Evolutionary conservation across 2,888 invertebrate genomes (phyloP), one percentile per base, ranked within the genome.

Genomic region (Lithophane ornitopus): DNA sequence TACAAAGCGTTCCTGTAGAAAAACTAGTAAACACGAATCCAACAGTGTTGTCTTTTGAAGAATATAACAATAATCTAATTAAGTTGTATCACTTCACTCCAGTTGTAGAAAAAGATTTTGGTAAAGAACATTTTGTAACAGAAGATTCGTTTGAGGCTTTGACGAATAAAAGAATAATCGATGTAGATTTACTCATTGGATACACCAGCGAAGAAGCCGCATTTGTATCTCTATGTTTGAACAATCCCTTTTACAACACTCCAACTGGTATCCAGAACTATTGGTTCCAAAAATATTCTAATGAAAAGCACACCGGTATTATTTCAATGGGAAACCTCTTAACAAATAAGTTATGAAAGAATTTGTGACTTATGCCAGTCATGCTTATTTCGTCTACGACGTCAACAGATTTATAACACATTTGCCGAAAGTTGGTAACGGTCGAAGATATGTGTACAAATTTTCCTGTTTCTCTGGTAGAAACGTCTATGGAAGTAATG

Each of bases 111-210:
- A 93, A 93, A 87, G 81, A 92, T 81, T 91, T 93, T 75, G 93
- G 93, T 0, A 77, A 88, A 65, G 88, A 90, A 4, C 87, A 90
- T 66, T 94, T 94, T 62, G 41, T 94, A 28, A 90, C 88, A 0
- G 90, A 92, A 79, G 80, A 89, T 22, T 91, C 91, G 4, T 63
- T 87, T 6, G 82, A 90, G 26, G 69, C 86, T 46, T 77, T 92
- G 46, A 92, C 89, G 87, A 92, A 94, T 46, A 97, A 97, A 44
- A 93, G 92, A 22, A 90, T 97, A 9, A 92, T 92, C 68, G 86
- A 93, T 54, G 96, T 97, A 1, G 98, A 98, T 0, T 96, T 98
- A 91, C 97, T 98, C 89, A 95, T 97, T 39, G 98, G 98, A 3
- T 91, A 97, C 14, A 98, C 97, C 16, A 97, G 97, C 1, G 97